Conservation (phyloP, 1,140 invertebrate species). For the Drosophila elegans region DNA sequence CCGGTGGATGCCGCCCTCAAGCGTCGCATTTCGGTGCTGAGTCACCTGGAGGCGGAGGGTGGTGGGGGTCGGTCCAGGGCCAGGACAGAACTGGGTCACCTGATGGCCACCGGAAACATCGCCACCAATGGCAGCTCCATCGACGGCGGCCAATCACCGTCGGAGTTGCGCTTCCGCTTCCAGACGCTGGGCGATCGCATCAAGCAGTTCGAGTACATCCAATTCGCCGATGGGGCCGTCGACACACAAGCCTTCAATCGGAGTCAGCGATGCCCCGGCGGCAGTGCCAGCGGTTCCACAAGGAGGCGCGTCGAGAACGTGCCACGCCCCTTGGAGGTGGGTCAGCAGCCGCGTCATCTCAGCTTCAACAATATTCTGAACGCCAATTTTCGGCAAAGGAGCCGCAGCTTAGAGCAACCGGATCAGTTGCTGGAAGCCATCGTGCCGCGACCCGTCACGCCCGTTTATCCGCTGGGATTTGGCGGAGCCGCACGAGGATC, state of each 20-base stretch:
- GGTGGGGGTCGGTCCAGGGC: background rate
- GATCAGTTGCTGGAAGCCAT: background rate
- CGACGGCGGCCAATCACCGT: background rate
- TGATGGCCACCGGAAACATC: background rate
- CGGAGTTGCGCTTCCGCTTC: slow-evolving; percentile 31
- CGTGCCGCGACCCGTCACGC: background rate
- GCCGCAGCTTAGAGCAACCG: slow-evolving; percentile 1
- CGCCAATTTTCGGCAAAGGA: slow-evolving; percentile 41
- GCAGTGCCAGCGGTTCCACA: background rate
- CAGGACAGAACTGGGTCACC: slow-evolving; percentile 2
- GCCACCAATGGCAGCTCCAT: background rate
- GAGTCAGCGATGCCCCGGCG: background rate
- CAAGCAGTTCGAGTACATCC: slow-evolving; percentile 50
- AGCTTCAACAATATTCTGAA: slow-evolving; percentile 46
- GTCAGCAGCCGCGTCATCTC: slow-evolving; percentile 1
- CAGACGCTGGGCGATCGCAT: slow-evolving; percentile 54
- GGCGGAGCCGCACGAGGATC: background rate
- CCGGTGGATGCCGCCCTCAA: slow-evolving; percentile 42
- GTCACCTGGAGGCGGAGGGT: background rate
- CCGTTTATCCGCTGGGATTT: background rate
- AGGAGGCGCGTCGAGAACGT: background rate
- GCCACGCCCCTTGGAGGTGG: background rate
- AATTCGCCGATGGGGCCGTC: slow-evolving; percentile 64
- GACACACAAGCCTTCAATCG: slow-evolving; percentile 45
- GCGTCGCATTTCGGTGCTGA: slow-evolving; percentile 20